Evolutionary conservation across 2,113 vertebrate species (phyloP).

Genomic region (Pygathrix nemaeus): DNA sequence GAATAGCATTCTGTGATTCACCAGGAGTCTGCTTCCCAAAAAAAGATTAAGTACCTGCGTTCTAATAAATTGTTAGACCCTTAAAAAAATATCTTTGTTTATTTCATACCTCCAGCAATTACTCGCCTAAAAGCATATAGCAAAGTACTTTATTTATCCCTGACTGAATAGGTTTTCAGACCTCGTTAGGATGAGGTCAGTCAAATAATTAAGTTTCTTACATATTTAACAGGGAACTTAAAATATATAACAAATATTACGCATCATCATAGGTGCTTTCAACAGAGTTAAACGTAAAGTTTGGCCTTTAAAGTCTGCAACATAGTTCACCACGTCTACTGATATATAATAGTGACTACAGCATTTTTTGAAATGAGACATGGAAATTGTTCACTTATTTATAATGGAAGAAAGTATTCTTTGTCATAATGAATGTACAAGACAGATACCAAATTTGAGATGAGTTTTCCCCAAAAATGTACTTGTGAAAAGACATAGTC

Average conservation of each 20-base stretch:
- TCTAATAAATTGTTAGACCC: background rate
- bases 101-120: slow-evolving; percentile 12
- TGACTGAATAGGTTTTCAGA: background rate
- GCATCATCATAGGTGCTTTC: background rate
- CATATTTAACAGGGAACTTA: background rate
- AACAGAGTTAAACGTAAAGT: background rate
- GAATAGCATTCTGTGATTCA: background rate
- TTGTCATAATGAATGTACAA: background rate
- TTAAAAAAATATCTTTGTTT: background rate
- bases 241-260: background rate
- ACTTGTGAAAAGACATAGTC: background rate
- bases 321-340: background rate
- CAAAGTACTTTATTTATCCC: background rate
- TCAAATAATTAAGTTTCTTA: slow-evolving; percentile 41
- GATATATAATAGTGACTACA: background rate
- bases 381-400: slow-evolving; percentile 24
- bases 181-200: background rate
- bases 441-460: background rate
- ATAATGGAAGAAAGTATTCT: slow-evolving; percentile 2
- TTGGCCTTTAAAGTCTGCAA: background rate
- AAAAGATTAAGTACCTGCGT: background rate
- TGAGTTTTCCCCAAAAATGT: background rate
- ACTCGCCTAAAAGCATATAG: background rate
- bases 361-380: slow-evolving; percentile 40
- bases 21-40: background rate